These are phyloP conservation scores for Jaculus jaculus DNA, from an alignment of 2,113 vertebrate species.

Conservation along the genomic window DNA sequence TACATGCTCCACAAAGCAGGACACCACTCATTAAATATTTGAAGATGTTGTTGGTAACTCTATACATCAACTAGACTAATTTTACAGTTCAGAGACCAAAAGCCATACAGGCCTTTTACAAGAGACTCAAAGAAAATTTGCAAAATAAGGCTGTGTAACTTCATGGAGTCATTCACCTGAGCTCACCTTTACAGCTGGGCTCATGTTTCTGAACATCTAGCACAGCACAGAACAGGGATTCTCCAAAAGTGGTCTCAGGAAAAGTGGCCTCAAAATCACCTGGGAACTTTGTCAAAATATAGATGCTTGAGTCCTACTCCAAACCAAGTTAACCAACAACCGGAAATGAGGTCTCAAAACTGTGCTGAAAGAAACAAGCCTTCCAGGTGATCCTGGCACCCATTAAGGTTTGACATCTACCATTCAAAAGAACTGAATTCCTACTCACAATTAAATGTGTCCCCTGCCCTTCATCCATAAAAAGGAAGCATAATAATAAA, in stretches of 20 bases:
- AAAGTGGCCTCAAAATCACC: not conserved
- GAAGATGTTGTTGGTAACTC: not conserved
- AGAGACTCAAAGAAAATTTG: not conserved
- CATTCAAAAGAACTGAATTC: not conserved
- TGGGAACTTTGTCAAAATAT: not conserved
- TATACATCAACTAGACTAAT: not conserved
- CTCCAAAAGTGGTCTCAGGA: not conserved
- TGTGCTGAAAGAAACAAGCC: not conserved
- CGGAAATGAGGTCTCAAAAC: not conserved
- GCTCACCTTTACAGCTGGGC: not conserved
- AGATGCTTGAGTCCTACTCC: not conserved
- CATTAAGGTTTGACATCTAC: not conserved
- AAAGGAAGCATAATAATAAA: not conserved
- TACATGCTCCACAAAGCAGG: not conserved
- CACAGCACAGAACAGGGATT: not conserved
- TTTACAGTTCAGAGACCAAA: not conserved
- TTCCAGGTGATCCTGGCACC: not conserved
- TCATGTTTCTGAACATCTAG: not conserved
- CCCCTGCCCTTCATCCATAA: not conserved
- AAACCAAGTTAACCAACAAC: not conserved
- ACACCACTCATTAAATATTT: not conserved
- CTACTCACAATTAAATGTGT: not conserved
- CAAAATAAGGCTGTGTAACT: not conserved
- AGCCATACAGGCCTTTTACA: not conserved
- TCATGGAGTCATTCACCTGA: not conserved